A percentile compares a stretch with the other conserved stretches of the same genome.
These are phyloP conservation scores for Leucosticte australis DNA, from an alignment of 2,113 vertebrate genomes.

Conservation along the genomic window DNA sequence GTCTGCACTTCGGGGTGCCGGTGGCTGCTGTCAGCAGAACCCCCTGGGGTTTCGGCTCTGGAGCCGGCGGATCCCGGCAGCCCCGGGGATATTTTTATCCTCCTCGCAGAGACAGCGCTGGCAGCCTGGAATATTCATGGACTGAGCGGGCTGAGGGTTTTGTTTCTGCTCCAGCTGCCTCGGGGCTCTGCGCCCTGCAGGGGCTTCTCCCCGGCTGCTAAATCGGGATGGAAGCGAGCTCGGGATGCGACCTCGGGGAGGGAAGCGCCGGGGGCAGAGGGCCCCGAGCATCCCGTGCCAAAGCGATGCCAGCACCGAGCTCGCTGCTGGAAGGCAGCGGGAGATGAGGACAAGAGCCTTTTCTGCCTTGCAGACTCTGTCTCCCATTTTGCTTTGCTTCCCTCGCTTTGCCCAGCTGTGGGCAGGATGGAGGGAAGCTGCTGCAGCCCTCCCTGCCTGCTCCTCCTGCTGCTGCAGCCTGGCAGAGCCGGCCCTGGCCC, in stretches of 20 bases:
- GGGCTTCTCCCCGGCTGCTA: background rate
- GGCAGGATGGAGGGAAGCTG: background rate
- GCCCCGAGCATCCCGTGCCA: fast-evolving
- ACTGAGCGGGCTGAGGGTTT: background rate
- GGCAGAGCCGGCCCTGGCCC: background rate
- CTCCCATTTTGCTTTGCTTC: background rate
- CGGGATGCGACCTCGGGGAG: background rate
- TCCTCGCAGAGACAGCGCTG: background rate
- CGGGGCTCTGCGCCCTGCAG: background rate
- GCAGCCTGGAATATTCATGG: slow-evolving; percentile 1
- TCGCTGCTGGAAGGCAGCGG: background rate
- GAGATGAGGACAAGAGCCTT: background rate
- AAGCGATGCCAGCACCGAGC: fast-evolving
- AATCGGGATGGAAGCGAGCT: background rate
- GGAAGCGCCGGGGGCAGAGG: background rate
- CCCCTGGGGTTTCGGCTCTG: background rate
- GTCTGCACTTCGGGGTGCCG: background rate
- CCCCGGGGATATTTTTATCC: slow-evolving; percentile 42
- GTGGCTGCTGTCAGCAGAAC: background rate
- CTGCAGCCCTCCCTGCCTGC: background rate
- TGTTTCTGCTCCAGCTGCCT: background rate
- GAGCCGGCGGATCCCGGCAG: background rate
- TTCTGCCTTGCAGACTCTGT: background rate
- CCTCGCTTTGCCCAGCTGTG: background rate
- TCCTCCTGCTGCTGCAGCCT: background rate